Conservation (phyloP, 2,113 vertebrate genomes). For the Smithornis capensis region DNA sequence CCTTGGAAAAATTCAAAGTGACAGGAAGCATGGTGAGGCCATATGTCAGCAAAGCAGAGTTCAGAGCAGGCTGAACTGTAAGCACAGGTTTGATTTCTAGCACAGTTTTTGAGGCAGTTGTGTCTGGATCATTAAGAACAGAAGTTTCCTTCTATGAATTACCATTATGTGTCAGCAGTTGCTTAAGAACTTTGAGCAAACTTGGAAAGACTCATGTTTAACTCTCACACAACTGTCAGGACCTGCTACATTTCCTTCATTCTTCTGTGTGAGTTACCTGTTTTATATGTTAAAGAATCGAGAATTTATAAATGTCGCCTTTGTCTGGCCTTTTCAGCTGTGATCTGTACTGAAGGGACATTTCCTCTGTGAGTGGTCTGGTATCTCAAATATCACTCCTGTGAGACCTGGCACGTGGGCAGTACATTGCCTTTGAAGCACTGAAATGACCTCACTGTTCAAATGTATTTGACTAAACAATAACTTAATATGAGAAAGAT, state of each 20-base stretch:
- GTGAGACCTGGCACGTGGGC: not conserved
- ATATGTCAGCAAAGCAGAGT: not conserved
- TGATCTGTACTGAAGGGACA: not conserved
- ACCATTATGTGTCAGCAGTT: not conserved
- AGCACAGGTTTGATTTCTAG: not conserved
- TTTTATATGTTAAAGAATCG: not conserved
- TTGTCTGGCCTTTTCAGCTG: not conserved
- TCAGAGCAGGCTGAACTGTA: not conserved
- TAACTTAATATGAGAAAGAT: not conserved
- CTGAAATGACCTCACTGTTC: not conserved
- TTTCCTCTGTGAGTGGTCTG: not conserved
- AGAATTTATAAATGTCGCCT: not conserved
- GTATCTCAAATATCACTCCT: not conserved
- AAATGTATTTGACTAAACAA: not conserved
- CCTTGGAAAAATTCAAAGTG: not conserved
- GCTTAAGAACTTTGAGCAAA: not conserved
- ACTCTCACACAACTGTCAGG: not conserved
- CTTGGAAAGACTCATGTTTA: not conserved
- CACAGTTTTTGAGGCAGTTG: not conserved
- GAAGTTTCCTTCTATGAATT: not conserved
- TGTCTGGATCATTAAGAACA: not conserved
- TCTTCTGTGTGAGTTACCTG: not conserved
- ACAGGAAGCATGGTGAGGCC: not conserved
- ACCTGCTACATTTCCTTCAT: not conserved
- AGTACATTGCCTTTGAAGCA: not conserved